phyloP scores from a whole-genome alignment of 2,797 vertebrate species.

The Phataginus tricuspis region DNA sequence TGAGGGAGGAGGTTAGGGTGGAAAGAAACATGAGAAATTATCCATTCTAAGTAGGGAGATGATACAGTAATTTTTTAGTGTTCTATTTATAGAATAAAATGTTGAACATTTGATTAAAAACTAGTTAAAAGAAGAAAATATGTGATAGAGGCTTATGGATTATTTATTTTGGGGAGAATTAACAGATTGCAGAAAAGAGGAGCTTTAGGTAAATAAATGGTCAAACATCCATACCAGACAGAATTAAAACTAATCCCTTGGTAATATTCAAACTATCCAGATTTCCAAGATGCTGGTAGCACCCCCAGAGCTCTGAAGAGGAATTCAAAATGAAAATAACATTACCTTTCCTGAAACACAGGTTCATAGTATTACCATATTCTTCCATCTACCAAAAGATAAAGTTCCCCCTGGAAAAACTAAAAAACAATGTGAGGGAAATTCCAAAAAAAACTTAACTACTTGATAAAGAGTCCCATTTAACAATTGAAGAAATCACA shows the following conservation, averaged over 20 bases:
- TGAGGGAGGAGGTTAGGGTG: neutral
- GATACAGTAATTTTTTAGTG: neutral
- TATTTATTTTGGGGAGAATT: neutral
- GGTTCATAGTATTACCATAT: neutral
- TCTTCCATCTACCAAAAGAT: neutral
- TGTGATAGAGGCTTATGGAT: too few species aligned
- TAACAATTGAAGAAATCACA: neutral
- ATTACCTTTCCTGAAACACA: neutral
- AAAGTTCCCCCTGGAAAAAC: neutral
- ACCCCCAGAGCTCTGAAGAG: neutral
- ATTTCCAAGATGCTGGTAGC: neutral
- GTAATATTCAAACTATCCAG: neutral
- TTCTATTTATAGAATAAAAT: neutral
- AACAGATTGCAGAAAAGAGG: neutral
- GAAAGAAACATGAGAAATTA: neutral
- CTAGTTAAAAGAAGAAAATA: neutral
- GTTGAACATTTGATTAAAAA: neutral
- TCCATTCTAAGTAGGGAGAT: neutral
- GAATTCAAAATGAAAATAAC: neutral
- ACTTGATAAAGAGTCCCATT: rapidly evolving
- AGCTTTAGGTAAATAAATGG: neutral
- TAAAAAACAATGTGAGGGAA: neutral
- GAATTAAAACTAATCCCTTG: neutral
- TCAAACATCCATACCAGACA: neutral
- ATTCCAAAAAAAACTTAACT: neutral